Evolutionary conservation across 2,797 vertebrate species (phyloP).

Genomic region (Orestias chungarensis): DNA sequence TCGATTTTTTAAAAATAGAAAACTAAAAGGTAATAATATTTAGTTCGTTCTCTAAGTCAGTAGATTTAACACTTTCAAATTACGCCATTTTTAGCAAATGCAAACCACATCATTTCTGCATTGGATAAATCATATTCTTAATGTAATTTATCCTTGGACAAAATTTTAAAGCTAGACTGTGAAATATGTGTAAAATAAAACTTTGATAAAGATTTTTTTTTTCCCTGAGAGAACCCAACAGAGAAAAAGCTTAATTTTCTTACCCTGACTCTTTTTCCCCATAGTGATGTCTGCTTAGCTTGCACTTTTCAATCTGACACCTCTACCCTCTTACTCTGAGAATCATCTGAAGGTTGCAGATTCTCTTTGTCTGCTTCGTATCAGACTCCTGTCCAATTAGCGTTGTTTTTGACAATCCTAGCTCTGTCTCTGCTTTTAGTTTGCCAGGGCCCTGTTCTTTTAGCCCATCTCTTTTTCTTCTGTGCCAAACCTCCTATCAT

Average conservation of each 20-base stretch:
- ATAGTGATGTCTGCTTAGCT: slow-evolving; percentile 10
- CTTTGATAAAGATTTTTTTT: not conserved
- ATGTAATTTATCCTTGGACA: too few species aligned
- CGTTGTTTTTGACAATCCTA: slow-evolving; percentile 38
- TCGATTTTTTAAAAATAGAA: not conserved
- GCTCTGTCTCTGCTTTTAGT: slow-evolving; percentile 26
- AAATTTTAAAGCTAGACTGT: not conserved
- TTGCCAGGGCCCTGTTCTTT: slow-evolving; percentile 8
- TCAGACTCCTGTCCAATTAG: slow-evolving; percentile 55
- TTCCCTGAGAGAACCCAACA: not conserved
- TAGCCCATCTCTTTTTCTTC: not conserved
- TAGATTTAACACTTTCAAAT: not conserved
- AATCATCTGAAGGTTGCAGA: slow-evolving; percentile 43
- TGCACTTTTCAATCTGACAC: slow-evolving; percentile 43
- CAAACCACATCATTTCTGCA: not conserved
- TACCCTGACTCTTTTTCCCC: not conserved
- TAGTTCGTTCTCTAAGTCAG: not conserved
- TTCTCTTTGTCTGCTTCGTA: slow-evolving; percentile 25
- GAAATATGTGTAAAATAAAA: not conserved
- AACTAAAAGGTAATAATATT: not conserved
- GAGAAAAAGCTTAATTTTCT: not conserved
- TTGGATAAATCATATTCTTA: not conserved
- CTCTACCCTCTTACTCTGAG: too few species aligned
- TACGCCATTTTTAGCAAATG: not conserved
- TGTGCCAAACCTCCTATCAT: not conserved